phyloP scores from a whole-genome alignment of 2,113 vertebrate species.

The Oreotrochilus melanogaster region DNA sequence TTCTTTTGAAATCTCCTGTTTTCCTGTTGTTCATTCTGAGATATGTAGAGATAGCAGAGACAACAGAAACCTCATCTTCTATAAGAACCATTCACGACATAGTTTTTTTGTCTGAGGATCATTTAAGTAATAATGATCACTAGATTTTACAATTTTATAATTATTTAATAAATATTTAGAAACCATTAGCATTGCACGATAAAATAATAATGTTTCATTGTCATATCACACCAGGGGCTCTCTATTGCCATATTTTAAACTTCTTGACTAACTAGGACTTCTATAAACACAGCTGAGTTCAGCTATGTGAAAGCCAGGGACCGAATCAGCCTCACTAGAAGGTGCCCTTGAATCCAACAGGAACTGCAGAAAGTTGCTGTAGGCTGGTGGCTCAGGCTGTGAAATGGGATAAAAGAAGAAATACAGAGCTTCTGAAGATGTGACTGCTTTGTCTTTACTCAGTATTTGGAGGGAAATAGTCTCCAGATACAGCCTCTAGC shows the following conservation, averaged over 20 bases:
- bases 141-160: neutral
- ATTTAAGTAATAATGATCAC: neutral
- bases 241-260: neutral
- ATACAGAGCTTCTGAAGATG: neutral
- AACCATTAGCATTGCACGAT: neutral
- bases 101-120: neutral
- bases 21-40: neutral
- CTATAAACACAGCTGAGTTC: neutral
- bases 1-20: neutral
- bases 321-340: neutral
- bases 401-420: slow-evolving; percentile 3
- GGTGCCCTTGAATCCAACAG: neutral
- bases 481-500: neutral
- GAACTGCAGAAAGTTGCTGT: neutral
- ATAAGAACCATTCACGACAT: neutral
- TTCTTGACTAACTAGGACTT: neutral
- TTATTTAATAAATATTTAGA: neutral
- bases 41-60: neutral
- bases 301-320: neutral
- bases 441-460: neutral
- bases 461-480: neutral
- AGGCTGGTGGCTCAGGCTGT: neutral
- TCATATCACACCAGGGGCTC: neutral
- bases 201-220: neutral
- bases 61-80: neutral